Evolutionary conservation across 2,113 vertebrate species (phyloP).

Genomic region (Gasterosteus nipponicus): DNA sequence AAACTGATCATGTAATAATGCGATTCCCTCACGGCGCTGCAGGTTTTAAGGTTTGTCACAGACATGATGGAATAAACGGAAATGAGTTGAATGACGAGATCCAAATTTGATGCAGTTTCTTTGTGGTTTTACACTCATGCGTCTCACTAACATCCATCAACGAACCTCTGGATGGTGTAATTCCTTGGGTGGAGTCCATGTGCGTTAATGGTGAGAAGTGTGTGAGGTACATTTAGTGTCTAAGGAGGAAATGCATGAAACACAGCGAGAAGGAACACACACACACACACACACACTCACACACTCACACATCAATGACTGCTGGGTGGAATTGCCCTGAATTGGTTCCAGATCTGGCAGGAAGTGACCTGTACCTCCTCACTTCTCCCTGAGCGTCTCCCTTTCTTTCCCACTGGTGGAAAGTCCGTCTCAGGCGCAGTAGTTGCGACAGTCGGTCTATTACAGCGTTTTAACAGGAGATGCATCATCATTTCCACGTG

Average conservation of each 20-base stretch:
- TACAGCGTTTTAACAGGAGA: slow-evolving; percentile 10
- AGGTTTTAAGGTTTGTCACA: not conserved
- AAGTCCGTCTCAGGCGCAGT: slow-evolving; percentile 46
- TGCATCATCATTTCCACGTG: slow-evolving; percentile 57
- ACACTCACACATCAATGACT: too few relatives aligned
- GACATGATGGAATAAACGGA: not conserved
- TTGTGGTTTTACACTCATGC: not conserved
- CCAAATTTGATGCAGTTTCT: not conserved
- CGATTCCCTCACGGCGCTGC: not conserved
- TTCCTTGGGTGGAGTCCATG: not conserved
- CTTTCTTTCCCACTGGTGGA: slow-evolving; percentile 55
- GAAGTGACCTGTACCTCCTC: slow-evolving; percentile 41
- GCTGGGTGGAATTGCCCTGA: slow-evolving; percentile 4
- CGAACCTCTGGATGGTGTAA: not conserved
- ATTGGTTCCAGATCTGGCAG: slow-evolving; percentile 63
- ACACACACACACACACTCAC: too few relatives aligned
- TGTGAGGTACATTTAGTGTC: not conserved
- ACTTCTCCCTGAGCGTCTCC: slow-evolving; percentile 22
- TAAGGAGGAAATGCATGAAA: not conserved
- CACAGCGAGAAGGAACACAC: not conserved
- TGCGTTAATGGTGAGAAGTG: not conserved
- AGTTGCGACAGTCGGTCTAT: slow-evolving; percentile 32
- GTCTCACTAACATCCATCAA: not conserved
- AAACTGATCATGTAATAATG: not conserved
- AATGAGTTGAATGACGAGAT: not conserved